A percentile compares a stretch with the other conserved stretches of the same genome.
Evolutionary conservation across 1,140 invertebrate genomes (phyloP).

Genomic region (Pseudomyrmex gracilis): DNA sequence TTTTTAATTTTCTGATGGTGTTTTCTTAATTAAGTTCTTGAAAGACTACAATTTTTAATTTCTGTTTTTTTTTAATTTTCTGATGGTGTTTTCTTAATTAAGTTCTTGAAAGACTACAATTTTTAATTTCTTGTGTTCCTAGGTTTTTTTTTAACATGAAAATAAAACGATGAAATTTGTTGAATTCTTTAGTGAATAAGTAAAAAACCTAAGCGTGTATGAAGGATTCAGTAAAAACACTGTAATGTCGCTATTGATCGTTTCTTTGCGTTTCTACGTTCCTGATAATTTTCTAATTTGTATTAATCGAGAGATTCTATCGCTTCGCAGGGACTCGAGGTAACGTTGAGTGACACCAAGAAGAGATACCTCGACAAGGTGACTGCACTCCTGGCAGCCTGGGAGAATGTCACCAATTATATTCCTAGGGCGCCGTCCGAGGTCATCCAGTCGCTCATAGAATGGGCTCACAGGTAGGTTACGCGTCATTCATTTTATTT

Average conservation of each 20-base stretch:
- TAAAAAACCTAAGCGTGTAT: neutral
- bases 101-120: too few relatives aligned
- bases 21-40: too few relatives aligned
- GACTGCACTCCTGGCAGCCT: conserved; percentile 86
- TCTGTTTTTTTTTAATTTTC: too few relatives aligned
- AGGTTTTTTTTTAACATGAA: too few relatives aligned
- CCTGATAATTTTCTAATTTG: conserved; percentile 45
- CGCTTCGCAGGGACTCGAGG: conserved; percentile 85
- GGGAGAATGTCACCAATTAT: conserved; percentile 86
- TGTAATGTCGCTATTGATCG: neutral
- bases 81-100: too few relatives aligned
- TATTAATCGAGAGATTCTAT: conserved; percentile 49
- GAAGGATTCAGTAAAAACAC: neutral
- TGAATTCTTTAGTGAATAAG: neutral
- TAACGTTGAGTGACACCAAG: conserved; percentile 86
- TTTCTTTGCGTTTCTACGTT: neutral
- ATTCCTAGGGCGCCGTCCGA: conserved; percentile 84
- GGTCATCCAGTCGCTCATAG: conserved; percentile 85
- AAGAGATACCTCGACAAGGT: conserved; percentile 87
- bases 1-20: too few relatives aligned
- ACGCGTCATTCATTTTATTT: conserved; percentile 9
- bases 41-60: too few relatives aligned
- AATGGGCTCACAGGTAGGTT: conserved; percentile 86
- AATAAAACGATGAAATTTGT: too few relatives aligned
- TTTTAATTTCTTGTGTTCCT: too few relatives aligned